A percentile compares a stretch with the other conserved stretches of the same genome.
Conservation (phyloP, 2,888 invertebrate species). For the Pristionchus entomophagus region DNA sequence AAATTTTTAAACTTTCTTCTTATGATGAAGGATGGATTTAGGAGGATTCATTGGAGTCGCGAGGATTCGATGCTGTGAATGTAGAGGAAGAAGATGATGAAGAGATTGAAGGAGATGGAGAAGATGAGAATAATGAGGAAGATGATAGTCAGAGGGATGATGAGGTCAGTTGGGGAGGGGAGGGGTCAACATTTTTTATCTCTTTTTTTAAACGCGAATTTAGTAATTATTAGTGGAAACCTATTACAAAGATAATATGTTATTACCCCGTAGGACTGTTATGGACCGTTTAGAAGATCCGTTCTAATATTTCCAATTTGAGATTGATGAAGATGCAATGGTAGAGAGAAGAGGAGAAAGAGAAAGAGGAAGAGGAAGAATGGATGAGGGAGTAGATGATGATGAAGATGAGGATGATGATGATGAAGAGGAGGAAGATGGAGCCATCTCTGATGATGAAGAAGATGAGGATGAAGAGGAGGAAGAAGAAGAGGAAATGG, state of each 20-base stretch:
- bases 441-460: background rate
- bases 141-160: constrained; percentile 25
- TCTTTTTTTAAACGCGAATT: too few species aligned
- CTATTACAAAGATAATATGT: too few species aligned
- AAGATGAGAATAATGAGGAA: background rate
- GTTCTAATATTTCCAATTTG: background rate
- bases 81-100: constrained; percentile 15
- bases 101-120: background rate
- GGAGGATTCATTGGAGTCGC: background rate
- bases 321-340: background rate
- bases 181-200: background rate
- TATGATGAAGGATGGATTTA: background rate
- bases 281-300: background rate
- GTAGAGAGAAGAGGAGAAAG: background rate
- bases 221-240: too few species aligned
- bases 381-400: background rate
- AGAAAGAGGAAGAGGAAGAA: constrained; percentile 22
- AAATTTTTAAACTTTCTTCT: background rate
- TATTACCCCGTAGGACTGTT: too few species aligned
- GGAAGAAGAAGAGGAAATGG: background rate
- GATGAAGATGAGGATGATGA: background rate
- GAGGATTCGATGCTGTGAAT: background rate
- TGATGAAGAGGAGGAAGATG: constrained; percentile 19
- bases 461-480: background rate
- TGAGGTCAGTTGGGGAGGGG: background rate